Percentiles rank a stretch among this genome's conserved stretches.
Evolutionary conservation across 2,113 vertebrate species (phyloP).

Genomic region (Lepidothrix coronata): DNA sequence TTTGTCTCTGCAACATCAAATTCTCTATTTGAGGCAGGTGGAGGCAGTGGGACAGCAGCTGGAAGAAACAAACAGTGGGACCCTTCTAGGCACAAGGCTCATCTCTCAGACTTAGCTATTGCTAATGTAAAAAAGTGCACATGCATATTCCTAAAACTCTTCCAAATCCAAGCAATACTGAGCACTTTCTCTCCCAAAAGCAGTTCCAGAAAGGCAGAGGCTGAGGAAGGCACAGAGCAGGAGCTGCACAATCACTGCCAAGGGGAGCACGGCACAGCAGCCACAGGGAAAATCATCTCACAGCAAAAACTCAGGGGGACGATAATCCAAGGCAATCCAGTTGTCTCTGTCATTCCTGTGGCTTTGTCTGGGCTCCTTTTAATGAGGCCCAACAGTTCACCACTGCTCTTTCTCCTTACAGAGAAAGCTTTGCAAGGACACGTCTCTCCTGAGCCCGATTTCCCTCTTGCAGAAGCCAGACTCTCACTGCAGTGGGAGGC

Average conservation of each 20-base stretch:
- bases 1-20: background rate
- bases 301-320: background rate
- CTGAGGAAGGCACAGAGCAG: fast-evolving
- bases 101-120: background rate
- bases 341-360: background rate
- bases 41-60: background rate
- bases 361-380: background rate
- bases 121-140: background rate
- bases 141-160: background rate
- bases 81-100: background rate
- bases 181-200: background rate
- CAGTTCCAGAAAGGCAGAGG: background rate
- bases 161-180: background rate
- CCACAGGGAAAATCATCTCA: background rate
- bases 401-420: background rate
- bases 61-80: background rate
- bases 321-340: background rate
- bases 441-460: background rate
- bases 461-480: background rate
- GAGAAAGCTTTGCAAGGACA: background rate
- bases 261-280: background rate
- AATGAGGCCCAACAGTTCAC: background rate
- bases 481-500: background rate
- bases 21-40: background rate
- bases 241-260: fast-evolving